Base-by-base conservation (phyloP, 2,888 invertebrate genomes). In the Xestia rhomboidea region DNA sequence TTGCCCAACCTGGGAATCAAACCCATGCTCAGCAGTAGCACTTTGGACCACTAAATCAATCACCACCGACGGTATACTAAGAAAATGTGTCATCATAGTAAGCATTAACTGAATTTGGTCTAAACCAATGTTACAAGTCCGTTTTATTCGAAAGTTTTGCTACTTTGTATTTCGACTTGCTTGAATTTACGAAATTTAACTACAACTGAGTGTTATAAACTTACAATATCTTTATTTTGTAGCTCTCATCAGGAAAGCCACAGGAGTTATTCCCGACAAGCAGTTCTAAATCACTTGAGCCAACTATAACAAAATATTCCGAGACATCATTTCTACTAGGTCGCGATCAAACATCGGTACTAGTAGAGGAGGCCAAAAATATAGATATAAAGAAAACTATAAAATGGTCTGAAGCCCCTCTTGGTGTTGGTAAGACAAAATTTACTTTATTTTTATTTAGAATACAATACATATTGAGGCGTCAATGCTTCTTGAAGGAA, bases 191-290 rank as follows among this genome's bases (percentile, higher is more conserved):
- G 18, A 38, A 38, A 49, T 46, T 13, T 46, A 1, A n/a, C 44
- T 34, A 67, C 18, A 67, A 24, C 4, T 38, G 6, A 54, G 4
- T 41, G 11, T 5, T 38, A 38, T 6, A 11, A 63, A 24, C 21
- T 38, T 38, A 73, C 21, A 34, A 24, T n/a, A 1, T 4, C 7
- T 11, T 60, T 60, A 46, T 34, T 57, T 90, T 92, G 41, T 87
- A 96, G 96, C 91, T 96, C 15, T 94, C 96, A 66, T 93, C 96
- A 88, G 98, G 98, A 0, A 97, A 98, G 89, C 97, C 98, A 74
- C 98, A 98, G 90, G 99, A 99, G 91, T 95, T 99, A 68, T 99
- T 99, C 93, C 98, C 99, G 0, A 98, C 98, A 5, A 98, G 98
- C 79, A 98, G 98, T 80, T 97, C 97, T 0, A 98, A 98, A 89